Base-by-base conservation (phyloP, 1,140 invertebrate genomes). In the Gryllus bimaculatus region DNA sequence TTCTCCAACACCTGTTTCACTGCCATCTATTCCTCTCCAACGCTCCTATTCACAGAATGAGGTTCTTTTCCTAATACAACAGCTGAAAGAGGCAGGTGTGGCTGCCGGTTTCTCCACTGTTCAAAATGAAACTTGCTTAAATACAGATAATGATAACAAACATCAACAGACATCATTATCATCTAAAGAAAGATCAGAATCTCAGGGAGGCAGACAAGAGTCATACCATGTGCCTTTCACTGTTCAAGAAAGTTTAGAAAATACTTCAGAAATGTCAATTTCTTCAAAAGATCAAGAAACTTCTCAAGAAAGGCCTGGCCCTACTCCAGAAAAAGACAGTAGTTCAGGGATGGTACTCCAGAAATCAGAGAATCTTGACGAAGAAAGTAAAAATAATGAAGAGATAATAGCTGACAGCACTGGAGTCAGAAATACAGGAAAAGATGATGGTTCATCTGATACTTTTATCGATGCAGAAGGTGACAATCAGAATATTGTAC, bases 1-100 rank as follows among this genome's bases (percentile, higher is more conserved):
- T 48, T 79, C 79, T 77, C 26, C 76, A 47, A 21, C 47, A 20
- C 20, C 75, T 18, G 10, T 66, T 48, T 47, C n/a, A 6, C 26
- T 39, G 26, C 26, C 26, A 39, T 48, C 74, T 39, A 48, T 79
- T 79, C 78, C 78, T 74, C 48, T 75, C 74, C 39, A 66, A 66
- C 54, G 7, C 18, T 66, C 54, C 54, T 18, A 13, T 66, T 66
- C 54, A 66, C 54, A 66, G 54, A 66, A 10, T 13, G 54, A 66
- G 18, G 54, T 66, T 18, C 54, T 66, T 66, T 18, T 66, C 18
- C 18, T 66, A 18, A 10, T 66, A 13, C 54, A 66, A 18, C 54
- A 66, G 7, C 7, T 66, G 10, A 66, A 66, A 13, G 54, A 10
- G 10, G 54, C 18, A 13, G 54, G 54, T 13, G 18, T 66, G 18